Percentiles rank a stretch among this genome's conserved stretches.
Conservation (phyloP, 2,888 invertebrate genomes). For the Cancer borealis region DNA sequence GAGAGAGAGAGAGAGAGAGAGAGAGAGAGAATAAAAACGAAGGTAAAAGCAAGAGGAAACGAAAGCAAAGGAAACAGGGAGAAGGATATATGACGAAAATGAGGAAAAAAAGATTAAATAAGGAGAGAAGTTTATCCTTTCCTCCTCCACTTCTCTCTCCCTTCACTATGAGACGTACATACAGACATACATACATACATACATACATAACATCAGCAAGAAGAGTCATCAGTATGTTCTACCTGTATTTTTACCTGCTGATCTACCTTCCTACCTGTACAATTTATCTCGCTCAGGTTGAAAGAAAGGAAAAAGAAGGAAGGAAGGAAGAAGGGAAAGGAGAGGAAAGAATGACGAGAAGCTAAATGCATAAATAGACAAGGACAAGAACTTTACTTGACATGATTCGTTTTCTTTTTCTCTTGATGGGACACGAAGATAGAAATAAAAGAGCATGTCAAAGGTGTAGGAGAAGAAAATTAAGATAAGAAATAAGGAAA, state of each 20-base stretch:
- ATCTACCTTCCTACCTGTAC: too few relatives aligned
- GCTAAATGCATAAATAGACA: not conserved
- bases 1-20: slow-evolving; percentile 20
- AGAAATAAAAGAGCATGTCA: not conserved
- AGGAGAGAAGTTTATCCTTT: not conserved
- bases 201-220: too few relatives aligned
- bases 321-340: not conserved
- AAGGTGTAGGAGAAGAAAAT: not conserved
- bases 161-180: too few relatives aligned
- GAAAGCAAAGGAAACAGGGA: not conserved
- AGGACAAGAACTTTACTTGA: not conserved
- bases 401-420: not conserved
- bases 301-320: too few relatives aligned
- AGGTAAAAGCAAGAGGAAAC: not conserved
- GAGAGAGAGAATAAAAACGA: not conserved
- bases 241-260: too few relatives aligned
- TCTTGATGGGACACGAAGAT: not conserved
- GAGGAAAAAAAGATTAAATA: not conserved
- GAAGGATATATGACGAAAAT: not conserved
- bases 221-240: too few relatives aligned
- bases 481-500: not conserved
- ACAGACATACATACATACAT: too few relatives aligned
- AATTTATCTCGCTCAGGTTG: too few relatives aligned
- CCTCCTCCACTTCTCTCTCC: too few relatives aligned
- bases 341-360: not conserved